Base-by-base conservation (phyloP, 2,797 vertebrate species). In the Borostomias antarcticus region DNA sequence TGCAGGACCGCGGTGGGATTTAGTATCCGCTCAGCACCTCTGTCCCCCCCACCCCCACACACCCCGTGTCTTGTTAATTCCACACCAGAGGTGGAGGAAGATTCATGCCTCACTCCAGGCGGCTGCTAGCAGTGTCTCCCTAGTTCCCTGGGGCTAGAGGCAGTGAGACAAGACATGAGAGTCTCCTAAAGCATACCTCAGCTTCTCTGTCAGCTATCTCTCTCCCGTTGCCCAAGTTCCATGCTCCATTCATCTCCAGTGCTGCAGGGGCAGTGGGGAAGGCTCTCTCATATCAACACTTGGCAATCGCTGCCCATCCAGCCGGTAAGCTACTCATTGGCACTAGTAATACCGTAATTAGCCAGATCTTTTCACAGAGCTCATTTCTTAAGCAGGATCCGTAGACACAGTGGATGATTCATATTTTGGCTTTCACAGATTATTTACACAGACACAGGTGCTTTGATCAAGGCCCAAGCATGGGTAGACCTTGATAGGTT, bases 51-150 rank as follows among this genome's bases (percentile, higher is more conserved):
- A 7, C 8, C 21, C 26, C 6, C 29, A 66, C 53, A 65, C 43
- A 65, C 43, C 21, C 13, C 32, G n/a, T 52, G 26, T 62, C 68
- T 72, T 13, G 40, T 77, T 73, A 73, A 70, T 61, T 67, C 60
- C 43, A 47, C 32, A 40, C 28, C 35, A 64, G 61, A 68, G 64
- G 67, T 21, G 33, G 43, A 15, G 33, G 43, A 35, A 33, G 58
- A 58, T 70, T 64, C 62, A 37, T 64, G 62, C 50, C 29, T 25
- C 17, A 35, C 57, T 56, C 51, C 50, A 64, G 57, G 8, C 57
- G 40, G 67, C 70, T 64, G 58, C 60, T 52, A 25, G 54, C 47
- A 23, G 60, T 32, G 23, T 28, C 23, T 57, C 45, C 50, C 47
- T 66, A 47, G 29, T 65, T 69, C 63, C 70, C 59, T 50, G 13